Conservation (phyloP, 2,797 vertebrate species). For the Crenuchus spilurus region DNA sequence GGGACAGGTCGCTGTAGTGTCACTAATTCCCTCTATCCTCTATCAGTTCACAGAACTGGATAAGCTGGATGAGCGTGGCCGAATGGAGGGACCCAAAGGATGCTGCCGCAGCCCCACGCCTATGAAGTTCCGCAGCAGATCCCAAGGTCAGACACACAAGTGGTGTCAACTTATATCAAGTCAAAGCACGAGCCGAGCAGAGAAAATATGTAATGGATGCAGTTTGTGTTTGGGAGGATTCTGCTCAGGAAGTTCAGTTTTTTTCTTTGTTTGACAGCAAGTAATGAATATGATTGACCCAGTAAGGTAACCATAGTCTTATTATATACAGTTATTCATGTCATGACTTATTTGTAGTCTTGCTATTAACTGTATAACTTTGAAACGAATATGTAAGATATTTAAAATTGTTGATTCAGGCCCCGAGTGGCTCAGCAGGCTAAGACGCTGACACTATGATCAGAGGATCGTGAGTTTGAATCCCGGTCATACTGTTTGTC, state of each 20-base stretch:
- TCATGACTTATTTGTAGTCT: too few relatives aligned
- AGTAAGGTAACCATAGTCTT: too few relatives aligned
- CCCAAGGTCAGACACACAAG: constrained; percentile 80
- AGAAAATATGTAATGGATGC: constrained; percentile 21
- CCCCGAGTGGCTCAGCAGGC: too few relatives aligned
- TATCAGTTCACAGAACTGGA: constrained; percentile 65
- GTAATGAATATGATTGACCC: neutral
- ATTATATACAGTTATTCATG: too few relatives aligned
- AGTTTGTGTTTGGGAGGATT: neutral
- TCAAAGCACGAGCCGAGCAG: constrained; percentile 19
- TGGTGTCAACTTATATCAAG: constrained; percentile 27
- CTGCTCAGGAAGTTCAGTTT: neutral
- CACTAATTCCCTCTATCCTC: constrained; percentile 22
- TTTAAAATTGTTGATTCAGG: too few relatives aligned
- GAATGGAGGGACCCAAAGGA: constrained; percentile 73
- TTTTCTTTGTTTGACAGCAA: neutral
- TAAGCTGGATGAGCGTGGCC: constrained; percentile 74
- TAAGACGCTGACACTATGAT: too few relatives aligned
- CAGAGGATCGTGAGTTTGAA: too few relatives aligned
- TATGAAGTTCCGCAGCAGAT: constrained; percentile 84
- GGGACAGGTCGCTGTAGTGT: neutral
- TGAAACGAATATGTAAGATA: too few relatives aligned
- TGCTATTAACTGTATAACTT: too few relatives aligned
- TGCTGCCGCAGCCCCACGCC: constrained; percentile 80
- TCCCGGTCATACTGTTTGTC: too few relatives aligned